Base-by-base conservation (phyloP, 2,113 vertebrate genomes). In the Lophotis ruficrista region DNA sequence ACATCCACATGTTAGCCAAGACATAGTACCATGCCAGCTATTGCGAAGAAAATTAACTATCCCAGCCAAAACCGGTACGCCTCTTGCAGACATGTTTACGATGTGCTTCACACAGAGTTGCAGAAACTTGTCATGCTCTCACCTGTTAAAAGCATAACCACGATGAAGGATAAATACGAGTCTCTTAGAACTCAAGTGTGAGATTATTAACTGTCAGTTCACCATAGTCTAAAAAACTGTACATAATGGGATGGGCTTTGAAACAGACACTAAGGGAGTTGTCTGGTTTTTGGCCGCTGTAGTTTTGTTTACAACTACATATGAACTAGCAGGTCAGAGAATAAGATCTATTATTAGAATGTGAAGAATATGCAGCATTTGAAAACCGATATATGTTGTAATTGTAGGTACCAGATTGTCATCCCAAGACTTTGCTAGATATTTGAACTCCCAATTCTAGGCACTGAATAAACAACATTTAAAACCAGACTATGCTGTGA, bases 221-320 rank as follows among this genome's bases (percentile, higher is more conserved):
- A 35, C 3, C 1, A 21, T 41, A 11, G 8, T 69, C 37, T 5
- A 28, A 77, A 85, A 77, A 43, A 30, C 5, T 7, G 5, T 11
- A 33, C 2, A 15, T 35, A 48, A 33, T 20, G 17, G 15, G 23
- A 51, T 4, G 5, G 43, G 50, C 5, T 60, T 57, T 60, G 45
- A 81, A 72, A 24, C 17, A 65, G 13, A 43, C 16, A 9, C 2
- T 41, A 35, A 56, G 8, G 28, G 13, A 75, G 5, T 27, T 66
- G 4, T 38, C 14, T 73, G 25, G 0, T 0, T 45, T 77, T 68
- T 58, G 22, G 10, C 3, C 4, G 4, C 12, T 64, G 4, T 61
- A 0, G 10, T 70, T 78, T 82, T 77, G 6, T 37, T 86, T 93
- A 45, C 7, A 68, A 9, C 5, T 28, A 66, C 5, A 9, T 23